Base-by-base conservation (phyloP, 2,113 vertebrate species). In the Erythrolamprus reginae region DNA sequence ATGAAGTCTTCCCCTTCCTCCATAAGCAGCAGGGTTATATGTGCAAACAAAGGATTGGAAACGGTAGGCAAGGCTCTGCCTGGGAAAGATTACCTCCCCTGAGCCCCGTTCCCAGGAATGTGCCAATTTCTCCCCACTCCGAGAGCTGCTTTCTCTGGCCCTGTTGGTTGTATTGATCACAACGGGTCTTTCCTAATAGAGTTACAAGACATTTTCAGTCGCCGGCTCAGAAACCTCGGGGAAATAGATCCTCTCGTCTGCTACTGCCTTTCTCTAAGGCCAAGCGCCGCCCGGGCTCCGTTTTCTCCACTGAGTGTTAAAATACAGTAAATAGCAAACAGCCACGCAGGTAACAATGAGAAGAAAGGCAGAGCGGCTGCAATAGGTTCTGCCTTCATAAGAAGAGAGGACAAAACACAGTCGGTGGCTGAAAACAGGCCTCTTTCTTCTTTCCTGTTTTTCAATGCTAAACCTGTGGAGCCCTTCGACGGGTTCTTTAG, bases 141-240 rank as follows among this genome's bases (percentile, higher is more conserved):
- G 58, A 96, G 95, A 96, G 61, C 0, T 70, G 86, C 94, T 95
- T 92, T 89, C n/a, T 91, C 93, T 93, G 95, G 95, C 95, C 95
- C 95, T 93, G 94, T 93, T 96, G 94, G 95, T 93, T 94, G 95
- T 96, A 96, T 96, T 96, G 96, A 96, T 96, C 94, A 96, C 84
- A 0, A 0, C 26, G 94, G 95, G 95, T 96, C 96, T 96, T 96
- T 96, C 94, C 95, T 96, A 96, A 96, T 96, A 96, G 95, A 96
- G 96, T 96, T 96, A 96, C 95, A 96, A 96, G 96, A 94, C 95
- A 95, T 96, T 96, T 96, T 65, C 93, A 91, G 94, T 24, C 91
- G 94, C 91, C 94, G 93, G 65, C 93, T 92, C 93, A 0, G 90
- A 92, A 94, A 94, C 95, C 96, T 93, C 50, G 94, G 96, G 95